Evolutionary conservation across 2,797 vertebrate genomes (phyloP), one percentile per base, ranked within the genome.

Genomic region (Mus caroli): DNA sequence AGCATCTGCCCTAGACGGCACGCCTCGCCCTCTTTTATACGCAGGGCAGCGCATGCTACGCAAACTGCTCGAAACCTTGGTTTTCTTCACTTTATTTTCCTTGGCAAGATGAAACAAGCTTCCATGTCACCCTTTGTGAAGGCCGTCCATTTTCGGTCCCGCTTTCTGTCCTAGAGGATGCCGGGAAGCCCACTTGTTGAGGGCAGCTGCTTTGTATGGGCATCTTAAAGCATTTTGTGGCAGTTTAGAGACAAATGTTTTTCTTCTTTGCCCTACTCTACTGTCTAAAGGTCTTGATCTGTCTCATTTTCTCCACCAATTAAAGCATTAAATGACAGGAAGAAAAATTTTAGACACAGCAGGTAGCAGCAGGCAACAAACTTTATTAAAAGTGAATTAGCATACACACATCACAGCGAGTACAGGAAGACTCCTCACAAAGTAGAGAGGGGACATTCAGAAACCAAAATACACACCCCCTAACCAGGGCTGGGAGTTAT

Each of bases 61-160:
- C 17, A 0, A 58, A 40, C 67, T 83, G 1, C 76, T 91, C 73
- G 73, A 76, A 96, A 69, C 5, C 31, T 56, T 92, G 37, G 50
- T 43, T 90, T 79, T 82, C 62, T 58, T 64, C 40, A 50, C 54
- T 88, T 78, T 87, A 10, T 78, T 69, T 92, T 91, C 82, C 88
- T 94, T 92, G 62, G 78, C 92, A 82, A 60, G n/a, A 67, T 26
- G 67, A 76, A 80, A 96, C 77, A 85, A 76, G 60, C 60, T 52
- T 90, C 12, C 6, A 31, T 4, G 0, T 87, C 52, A 31, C 60
- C 83, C 90, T 90, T 78, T 64, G 64, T 24, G 90, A 95, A 95
- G 67, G 80, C 73, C 8, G 2, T 43, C 77, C 95, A 56, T 87
- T 92, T 95, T 37, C 56, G 54, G 46, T 86, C 31, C 40, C 37